Percentiles rank a stretch among this genome's conserved stretches.
These are phyloP conservation scores for Holacanthella duospinosa DNA, from an alignment of 2,888 invertebrate genomes.

Conservation along the genomic window DNA sequence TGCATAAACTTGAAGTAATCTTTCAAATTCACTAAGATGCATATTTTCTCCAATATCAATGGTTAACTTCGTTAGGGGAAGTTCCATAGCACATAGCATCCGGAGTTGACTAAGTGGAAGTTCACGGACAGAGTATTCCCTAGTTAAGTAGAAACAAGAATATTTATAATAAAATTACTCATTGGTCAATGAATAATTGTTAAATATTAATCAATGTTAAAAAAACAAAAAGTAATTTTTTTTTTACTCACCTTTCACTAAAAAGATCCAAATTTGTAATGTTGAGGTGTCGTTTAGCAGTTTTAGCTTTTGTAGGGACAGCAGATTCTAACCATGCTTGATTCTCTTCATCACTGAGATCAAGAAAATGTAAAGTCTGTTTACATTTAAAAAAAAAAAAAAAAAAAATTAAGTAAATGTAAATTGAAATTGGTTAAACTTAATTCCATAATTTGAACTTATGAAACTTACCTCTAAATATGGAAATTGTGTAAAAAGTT, in stretches of 20 bases:
- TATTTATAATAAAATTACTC: background rate
- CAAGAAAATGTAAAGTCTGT: background rate
- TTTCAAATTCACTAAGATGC: background rate
- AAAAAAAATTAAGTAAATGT: background rate
- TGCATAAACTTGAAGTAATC: background rate
- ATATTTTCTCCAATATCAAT: constrained; percentile 1
- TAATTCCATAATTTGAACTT: too few species aligned
- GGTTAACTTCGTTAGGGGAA: background rate
- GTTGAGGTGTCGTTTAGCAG: background rate
- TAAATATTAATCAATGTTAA: background rate
- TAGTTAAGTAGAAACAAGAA: background rate
- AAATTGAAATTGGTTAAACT: background rate
- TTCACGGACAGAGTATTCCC: constrained; percentile 1
- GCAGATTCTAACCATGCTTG: background rate
- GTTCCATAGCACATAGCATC: background rate
- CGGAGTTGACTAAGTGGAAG: background rate
- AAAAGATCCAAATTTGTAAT: background rate
- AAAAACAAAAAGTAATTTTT: background rate
- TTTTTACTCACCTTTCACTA: background rate
- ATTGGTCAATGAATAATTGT: background rate
- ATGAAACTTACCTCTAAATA: background rate
- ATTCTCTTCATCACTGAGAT: background rate
- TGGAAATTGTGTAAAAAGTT: background rate
- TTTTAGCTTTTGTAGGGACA: background rate
- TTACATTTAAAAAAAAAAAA: too few species aligned